Evolutionary conservation across 2,113 vertebrate species (phyloP), one percentile per base, ranked within the genome.

Genomic region (Diphyllodes magnificus): DNA sequence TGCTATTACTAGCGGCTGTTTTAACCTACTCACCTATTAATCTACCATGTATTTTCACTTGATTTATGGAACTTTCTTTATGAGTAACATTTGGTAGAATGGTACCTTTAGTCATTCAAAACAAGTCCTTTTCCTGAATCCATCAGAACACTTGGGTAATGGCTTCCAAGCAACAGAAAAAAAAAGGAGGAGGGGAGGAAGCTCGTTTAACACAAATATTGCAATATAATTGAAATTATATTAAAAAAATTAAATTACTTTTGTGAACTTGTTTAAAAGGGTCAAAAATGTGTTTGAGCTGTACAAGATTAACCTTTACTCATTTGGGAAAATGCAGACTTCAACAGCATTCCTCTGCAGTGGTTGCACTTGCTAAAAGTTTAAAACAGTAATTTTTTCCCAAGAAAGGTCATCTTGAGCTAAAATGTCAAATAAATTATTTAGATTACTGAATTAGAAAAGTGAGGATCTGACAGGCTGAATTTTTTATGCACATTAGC

Each of bases 401-500:
- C 96, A 97, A 97, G 98, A 98, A 98, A 98, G 98, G 98, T 98
- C 98, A 98, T 98, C 98, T 98, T 98, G 98, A 98, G 98, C 98
- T 98, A 98, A 98, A 98, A 98, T 98, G 98, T 98, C 98, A 98
- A 98, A 98, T 98, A 98, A 98, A 98, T 98, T 98, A 98, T 98
- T 98, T 98, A 98, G 98, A 98, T 98, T 98, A 98, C 98, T 98
- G 98, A 98, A 98, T 98, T 98, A 98, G 98, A 98, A 98, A 98
- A 98, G 98, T 98, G 98, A 98, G 96, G 97, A 98, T 98, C 98
- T 98, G 98, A 98, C 98, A 98, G 98, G 97, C 98, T 98, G 98
- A 98, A 98, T 98, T 98, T 98, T 98, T 98, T 98, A 98, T 98
- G 98, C 98, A 98, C 98, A 98, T 98, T 98, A 98, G 96, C 98